These are phyloP conservation scores for Pempheris klunzingeri DNA, from an alignment of 2,797 vertebrate genomes.

Conservation along the genomic window DNA sequence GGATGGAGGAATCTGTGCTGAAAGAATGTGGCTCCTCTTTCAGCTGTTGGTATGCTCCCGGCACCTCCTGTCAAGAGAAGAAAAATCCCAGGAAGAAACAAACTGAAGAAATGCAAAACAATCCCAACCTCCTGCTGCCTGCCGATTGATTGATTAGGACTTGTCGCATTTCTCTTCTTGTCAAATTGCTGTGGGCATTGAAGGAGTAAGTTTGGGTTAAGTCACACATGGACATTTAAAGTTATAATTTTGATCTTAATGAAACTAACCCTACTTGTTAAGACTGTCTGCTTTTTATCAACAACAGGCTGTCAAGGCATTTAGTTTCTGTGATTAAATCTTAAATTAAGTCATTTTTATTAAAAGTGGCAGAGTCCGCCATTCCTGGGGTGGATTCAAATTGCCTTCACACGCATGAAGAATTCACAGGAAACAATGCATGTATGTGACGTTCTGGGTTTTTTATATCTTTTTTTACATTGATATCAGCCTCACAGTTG, in stretches of 20 bases:
- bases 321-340: slow-evolving; percentile 2
- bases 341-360: background rate
- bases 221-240: slow-evolving; percentile 26
- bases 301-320: background rate
- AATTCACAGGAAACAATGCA: background rate
- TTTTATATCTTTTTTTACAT: background rate
- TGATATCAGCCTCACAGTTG: background rate
- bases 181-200: slow-evolving; percentile 44
- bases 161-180: slow-evolving; percentile 68
- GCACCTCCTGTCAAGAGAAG: slow-evolving; percentile 80
- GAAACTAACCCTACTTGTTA: background rate
- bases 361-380: background rate
- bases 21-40: slow-evolving; percentile 84
- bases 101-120: slow-evolving; percentile 84
- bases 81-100: slow-evolving; percentile 84
- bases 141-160: slow-evolving; percentile 79
- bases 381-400: background rate
- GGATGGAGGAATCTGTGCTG: slow-evolving; percentile 71
- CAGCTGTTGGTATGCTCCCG: slow-evolving; percentile 78
- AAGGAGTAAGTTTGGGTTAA: slow-evolving; percentile 23
- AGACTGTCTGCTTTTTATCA: background rate
- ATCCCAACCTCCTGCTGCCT: slow-evolving; percentile 72
- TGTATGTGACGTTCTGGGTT: background rate
- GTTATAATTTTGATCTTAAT: background rate
- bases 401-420: background rate